Evolutionary conservation across 2,888 invertebrate genomes (phyloP).

Genomic region (Thecocarcelia acutangulata): DNA sequence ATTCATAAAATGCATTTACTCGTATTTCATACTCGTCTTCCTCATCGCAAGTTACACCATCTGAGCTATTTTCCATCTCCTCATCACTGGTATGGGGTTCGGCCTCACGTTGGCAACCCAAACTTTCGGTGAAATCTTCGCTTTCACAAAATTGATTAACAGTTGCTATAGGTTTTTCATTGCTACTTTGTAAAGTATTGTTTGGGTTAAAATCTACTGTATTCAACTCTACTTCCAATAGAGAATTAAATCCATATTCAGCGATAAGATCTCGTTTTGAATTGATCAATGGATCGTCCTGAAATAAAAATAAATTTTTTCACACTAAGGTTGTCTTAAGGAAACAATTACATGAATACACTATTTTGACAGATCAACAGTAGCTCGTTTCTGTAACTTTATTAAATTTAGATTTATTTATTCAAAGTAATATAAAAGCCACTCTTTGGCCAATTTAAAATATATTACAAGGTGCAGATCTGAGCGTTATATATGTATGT

Average conservation of each 20-base stretch:
- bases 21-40: constrained; percentile 39
- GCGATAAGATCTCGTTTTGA: constrained; percentile 39
- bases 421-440: too few relatives aligned
- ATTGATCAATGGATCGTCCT: constrained; percentile 40
- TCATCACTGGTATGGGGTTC: constrained; percentile 27
- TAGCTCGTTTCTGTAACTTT: too few relatives aligned
- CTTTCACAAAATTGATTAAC: constrained; percentile 4
- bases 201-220: not conserved
- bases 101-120: constrained; percentile 1
- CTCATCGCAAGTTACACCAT: constrained; percentile 7
- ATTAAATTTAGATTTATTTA: too few relatives aligned
- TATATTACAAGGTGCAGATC: too few relatives aligned
- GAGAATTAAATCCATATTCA: constrained; percentile 8
- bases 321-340: too few relatives aligned
- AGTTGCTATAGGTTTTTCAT: not conserved
- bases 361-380: too few relatives aligned
- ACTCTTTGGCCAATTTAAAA: too few relatives aligned
- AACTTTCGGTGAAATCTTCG: not conserved
- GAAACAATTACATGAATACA: too few relatives aligned
- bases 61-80: constrained; percentile 29
- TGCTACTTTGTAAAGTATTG: not conserved
- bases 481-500: too few relatives aligned
- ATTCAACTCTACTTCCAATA: constrained; percentile 18
- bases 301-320: not conserved
- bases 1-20: not conserved